Evolutionary conservation across 2,797 vertebrate genomes (phyloP), one percentile per base, ranked within the genome.

Genomic region (Falco naumanni): DNA sequence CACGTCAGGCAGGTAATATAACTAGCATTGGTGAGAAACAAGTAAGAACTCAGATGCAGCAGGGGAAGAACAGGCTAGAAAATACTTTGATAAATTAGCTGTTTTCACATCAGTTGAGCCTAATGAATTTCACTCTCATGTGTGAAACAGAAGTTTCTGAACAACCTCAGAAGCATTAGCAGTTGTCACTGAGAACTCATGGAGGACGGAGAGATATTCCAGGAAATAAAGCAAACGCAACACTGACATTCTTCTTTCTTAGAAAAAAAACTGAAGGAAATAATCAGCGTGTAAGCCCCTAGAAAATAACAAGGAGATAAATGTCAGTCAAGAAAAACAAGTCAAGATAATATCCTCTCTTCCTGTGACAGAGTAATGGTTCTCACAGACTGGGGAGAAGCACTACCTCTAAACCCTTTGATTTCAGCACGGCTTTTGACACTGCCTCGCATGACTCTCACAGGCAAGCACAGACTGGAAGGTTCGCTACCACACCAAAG

Each of bases 241-340:
- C 63, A 24, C 17, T 31, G 15, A 22, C 6, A 51, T 89, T 76
- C 19, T 61, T 87, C 56, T 83, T 48, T 53, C 48, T 74, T 26
- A 45, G 28, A 7, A 45, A 28, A 28, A 77, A 79, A 79, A 13
- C 4, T 24, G 22, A 90, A 84, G 57, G 69, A 43, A 77, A 77
- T 84, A 74, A 68, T 71, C 9, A 1, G 45, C 37, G 7, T 79
- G 33, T 37, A 79, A 84, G 10, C 22, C 22, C 19, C 47, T 53
- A 59, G 66, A 95, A 96, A 92, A 74, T 56, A 63, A 18, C 12
- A 69, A 29, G 28, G 10, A 69, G 34, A 70, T 29, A 84, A 87
- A 51, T 33, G 87, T 14, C 48, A 90, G 47, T 41, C 74, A 93
- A 63, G 43, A 87, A 89, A 95, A 78, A 16, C 28, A 63, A 81